A percentile compares a stretch with the other conserved stretches of the same genome.
These are phyloP conservation scores for Ecliptopera silaceata DNA, from an alignment of 2,888 invertebrate species.

Conservation along the genomic window DNA sequence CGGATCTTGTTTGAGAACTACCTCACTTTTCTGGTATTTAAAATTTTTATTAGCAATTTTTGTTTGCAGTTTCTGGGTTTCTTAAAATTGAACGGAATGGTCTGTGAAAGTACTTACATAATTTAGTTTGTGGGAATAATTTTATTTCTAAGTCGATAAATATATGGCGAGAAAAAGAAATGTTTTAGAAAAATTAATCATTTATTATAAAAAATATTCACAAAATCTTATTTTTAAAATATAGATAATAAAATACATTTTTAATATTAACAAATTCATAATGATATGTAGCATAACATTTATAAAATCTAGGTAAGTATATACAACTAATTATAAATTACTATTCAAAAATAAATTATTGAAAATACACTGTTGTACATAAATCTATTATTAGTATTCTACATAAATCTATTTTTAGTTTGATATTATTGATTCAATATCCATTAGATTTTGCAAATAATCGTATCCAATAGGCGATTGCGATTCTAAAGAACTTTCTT, in stretches of 20 bases:
- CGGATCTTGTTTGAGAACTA: neutral
- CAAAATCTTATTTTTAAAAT: no score
- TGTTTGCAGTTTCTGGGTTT: neutral
- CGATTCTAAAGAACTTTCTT: conserved; percentile 41
- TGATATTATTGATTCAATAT: conserved; percentile 38
- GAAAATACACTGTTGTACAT: neutral
- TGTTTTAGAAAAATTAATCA: no score
- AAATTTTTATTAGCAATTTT: neutral
- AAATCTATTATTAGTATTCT: neutral
- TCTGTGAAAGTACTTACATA: neutral
- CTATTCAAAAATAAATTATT: neutral
- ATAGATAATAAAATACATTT: no score
- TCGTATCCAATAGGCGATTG: conserved; percentile 38
- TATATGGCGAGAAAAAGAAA: no score
- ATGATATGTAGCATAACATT: no score
- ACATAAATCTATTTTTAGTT: neutral
- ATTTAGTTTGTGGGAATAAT: no score
- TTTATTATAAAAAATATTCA: no score
- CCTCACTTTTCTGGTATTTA: neutral
- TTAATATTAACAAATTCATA: no score
- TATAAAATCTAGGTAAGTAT: no score
- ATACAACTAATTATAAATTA: no score
- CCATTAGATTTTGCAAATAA: conserved; percentile 43
- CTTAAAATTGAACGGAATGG: no score
- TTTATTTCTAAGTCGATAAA: no score